Percentiles rank a stretch among this genome's conserved stretches.
Evolutionary conservation across 1,140 invertebrate genomes (phyloP).

Genomic region (Nasonia vitripennis): DNA sequence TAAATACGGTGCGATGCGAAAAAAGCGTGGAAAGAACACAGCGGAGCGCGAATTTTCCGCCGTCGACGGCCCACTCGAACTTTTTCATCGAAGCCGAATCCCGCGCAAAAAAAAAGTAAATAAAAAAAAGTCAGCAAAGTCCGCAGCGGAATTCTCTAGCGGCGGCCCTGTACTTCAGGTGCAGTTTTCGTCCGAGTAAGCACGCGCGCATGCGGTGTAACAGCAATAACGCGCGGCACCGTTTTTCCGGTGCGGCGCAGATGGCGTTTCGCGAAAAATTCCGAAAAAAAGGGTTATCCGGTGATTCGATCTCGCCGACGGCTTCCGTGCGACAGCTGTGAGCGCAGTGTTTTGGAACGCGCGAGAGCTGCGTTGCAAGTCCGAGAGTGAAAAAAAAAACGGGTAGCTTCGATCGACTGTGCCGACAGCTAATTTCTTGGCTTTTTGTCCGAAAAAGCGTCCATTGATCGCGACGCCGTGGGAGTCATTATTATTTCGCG

Average conservation of each 20-base stretch:
- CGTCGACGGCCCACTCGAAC: too few relatives aligned
- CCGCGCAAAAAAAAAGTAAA: too few relatives aligned
- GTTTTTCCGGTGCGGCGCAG: neutral
- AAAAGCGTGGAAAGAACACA: too few relatives aligned
- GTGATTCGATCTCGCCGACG: neutral
- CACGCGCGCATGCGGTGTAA: neutral
- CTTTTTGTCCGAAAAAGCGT: neutral
- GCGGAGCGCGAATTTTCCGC: too few relatives aligned
- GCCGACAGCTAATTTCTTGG: neutral
- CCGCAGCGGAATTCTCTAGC: too few relatives aligned
- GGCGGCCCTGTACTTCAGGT: too few relatives aligned
- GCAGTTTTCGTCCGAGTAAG: too few relatives aligned
- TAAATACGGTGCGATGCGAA: too few relatives aligned
- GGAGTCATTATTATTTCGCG: too few relatives aligned
- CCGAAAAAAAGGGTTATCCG: neutral
- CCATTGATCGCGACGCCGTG: too few relatives aligned
- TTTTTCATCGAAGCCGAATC: too few relatives aligned
- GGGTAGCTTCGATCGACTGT: neutral
- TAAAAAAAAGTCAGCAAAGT: too few relatives aligned
- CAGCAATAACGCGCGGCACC: neutral
- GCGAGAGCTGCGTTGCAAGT: neutral
- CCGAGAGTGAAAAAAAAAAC: neutral
- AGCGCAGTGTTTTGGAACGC: neutral
- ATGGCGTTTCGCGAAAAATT: conserved; percentile 4
- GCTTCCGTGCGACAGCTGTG: neutral